Evolutionary conservation across 2,797 vertebrate species (phyloP), one percentile per base, ranked within the genome.

Genomic region (Sylvia borin): DNA sequence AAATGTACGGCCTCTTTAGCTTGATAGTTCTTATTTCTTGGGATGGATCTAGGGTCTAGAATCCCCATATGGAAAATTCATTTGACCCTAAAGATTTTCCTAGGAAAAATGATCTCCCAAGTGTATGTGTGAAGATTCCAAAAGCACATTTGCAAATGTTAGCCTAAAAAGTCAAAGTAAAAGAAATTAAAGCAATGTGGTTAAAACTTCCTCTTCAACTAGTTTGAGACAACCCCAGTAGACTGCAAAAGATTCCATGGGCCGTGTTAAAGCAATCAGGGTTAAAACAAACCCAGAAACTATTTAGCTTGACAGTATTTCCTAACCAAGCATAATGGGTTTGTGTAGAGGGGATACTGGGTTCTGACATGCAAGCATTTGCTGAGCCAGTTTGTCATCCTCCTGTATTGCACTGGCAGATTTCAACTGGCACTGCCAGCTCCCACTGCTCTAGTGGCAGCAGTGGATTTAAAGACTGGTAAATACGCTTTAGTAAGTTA

Each of bases 131-230:
- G 83, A 91, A 82, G 88, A 95, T 81, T 95, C 90, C 85, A 95
- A 90, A 86, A 96, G 82, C 76, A 95, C 95, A 95, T 96, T 93
- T 97, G 94, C 94, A 95, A 96, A 96, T 90, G 95, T 96, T 93
- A 90, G 38, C 67, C 89, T 83, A 81, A 91, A 92, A 93, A 72
- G 84, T 88, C 65, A 47, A 79, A 92, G 83, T 60, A 65, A 75
- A 95, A 94, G 57, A 94, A 94, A 92, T 94, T 90, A 95, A 95
- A 95, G 80, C 66, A 76, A 81, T 91, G 83, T 74, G 88, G 91
- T 93, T 95, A 86, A 96, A 96, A 81, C 88, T 95, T 97, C 94
- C 94, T 86, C 82, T 91, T 92, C 61, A 38, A 78, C 79, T 60
- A 45, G 51, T 50, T 88, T 93, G 92, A 95, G 91, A 95, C 85